Conservation (phyloP, 2,797 vertebrate genomes). For the Setipinna tenuifilis region DNA sequence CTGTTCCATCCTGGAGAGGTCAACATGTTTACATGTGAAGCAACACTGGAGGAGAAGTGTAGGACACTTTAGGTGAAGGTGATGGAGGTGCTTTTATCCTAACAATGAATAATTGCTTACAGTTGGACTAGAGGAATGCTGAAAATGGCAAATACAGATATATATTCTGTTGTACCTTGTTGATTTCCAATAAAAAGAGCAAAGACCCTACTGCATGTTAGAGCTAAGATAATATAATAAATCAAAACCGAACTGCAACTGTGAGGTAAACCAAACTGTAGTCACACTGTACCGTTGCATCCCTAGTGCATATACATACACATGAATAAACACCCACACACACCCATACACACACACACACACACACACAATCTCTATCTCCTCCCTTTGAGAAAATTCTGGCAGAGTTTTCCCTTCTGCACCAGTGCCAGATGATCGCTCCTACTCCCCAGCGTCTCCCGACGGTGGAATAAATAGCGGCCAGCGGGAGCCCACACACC, state of each 20-base stretch:
- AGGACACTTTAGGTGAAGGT: background rate
- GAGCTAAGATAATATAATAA: no score
- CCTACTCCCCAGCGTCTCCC: constrained; percentile 28
- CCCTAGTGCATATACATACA: no score
- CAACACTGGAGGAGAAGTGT: background rate
- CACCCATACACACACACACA: background rate
- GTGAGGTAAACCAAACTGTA: no score
- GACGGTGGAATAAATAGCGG: constrained; percentile 42
- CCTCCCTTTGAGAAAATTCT: constrained; percentile 36
- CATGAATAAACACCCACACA: background rate
- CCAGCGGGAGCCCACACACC: constrained; percentile 43
- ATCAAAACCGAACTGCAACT: no score
- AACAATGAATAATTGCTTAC: background rate
- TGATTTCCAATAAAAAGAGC: no score
- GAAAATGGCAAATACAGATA: background rate
- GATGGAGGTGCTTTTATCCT: background rate
- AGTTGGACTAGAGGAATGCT: background rate
- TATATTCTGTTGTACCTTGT: background rate
- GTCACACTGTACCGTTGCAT: no score
- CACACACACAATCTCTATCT: constrained; percentile 28
- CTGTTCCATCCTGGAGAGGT: background rate
- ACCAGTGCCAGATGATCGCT: constrained; percentile 24
- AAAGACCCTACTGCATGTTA: no score
- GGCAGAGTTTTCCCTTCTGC: constrained; percentile 23
- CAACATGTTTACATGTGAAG: background rate